Evolutionary conservation across 2,113 vertebrate species (phyloP), one percentile per base, ranked within the genome.

Genomic region (Pavo muticus): DNA sequence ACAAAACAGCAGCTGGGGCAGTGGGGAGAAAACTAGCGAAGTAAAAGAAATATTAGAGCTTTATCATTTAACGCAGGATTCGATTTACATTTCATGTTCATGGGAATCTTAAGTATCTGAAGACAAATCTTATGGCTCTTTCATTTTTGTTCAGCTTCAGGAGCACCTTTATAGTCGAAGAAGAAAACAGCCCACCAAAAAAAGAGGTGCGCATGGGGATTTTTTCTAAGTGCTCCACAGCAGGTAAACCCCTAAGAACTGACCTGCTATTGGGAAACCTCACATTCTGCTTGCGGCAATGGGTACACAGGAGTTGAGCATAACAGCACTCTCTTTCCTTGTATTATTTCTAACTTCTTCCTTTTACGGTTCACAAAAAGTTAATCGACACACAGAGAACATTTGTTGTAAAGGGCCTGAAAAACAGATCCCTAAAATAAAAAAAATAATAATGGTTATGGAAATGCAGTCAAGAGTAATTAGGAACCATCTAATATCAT

Each of bases 161-260:
- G 72, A 94, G 84, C 44, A 18, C 4, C 59, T 82, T 29, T 21
- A 40, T 9, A 37, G 37, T 5, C 14, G n/a, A 32, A 56, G 16
- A 56, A 56, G 16, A 32, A 32, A 54, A 27, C 23, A 25, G 48
- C 48, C 52, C 25, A 54, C 54, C 29, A 32, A 57, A 32, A 57
- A 19, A 39, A 1, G 0, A 16, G 9, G 6, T 1, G 0, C 1
- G 27, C 17, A 17, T 40, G 27, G 30, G 73, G 16, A 45, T 29
- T 47, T 60, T 47, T 50, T 24, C 64, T 30, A 71, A 47, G 23
- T 39, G 29, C 14, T 73, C 50, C 61, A 9, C 8, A 88, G 59
- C 10, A 54, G 42, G 52, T 35, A 80, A 78, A 52, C 40, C 65
- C 35, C 80, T 74, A 60, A 70, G 57, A 94, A 24, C 2, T 44